Evolutionary conservation across 2,888 invertebrate genomes (phyloP), one percentile per base, ranked within the genome.

Genomic region (Macaria liturata): DNA sequence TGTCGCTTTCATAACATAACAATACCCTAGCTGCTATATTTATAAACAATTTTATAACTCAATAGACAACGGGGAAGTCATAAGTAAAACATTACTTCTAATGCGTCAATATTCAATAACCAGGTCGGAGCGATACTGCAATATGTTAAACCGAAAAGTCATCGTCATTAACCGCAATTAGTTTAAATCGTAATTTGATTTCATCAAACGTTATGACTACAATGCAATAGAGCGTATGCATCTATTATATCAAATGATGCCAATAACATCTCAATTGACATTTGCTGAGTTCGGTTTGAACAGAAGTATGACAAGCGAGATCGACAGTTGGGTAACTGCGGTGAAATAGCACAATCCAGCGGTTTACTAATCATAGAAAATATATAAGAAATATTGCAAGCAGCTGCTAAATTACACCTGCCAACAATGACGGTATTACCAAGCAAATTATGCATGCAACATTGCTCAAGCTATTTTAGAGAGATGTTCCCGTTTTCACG

Each of bases 301-400:
- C 52, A 63, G 44, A 48, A 60, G 48, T 51, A 62, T 62, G 65
- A 62, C 58, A 61, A 49, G 63, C 55, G n/a, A 56, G 55, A 59
- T 61, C 51, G 51, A 58, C 62, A 65, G 60, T 68, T 68, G 55
- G 31, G 63, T 63, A 64, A 64, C 55, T 39, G 39, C 46, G 57
- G 54, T 61, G 58, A 65, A 57, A 64, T 57, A 50, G 59, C 64
- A 58, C 50, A 60, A 62, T 65, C 51, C 61, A 68, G 74, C 57
- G 72, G 72, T 71, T 67, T 59, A 65, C 62, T 62, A 72, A 73
- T 75, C 59, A 69, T 68, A 69, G 70, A 67, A 70, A 76, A 74
- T 64, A 53, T 47, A 57, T 59, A 58, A 60, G 55, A 68, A 66
- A 42, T 42, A 42, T n/a, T 42, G 9, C 7, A 37, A 37, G 34